Base-by-base conservation (phyloP, 64 coral and sea anemone species). In the Porites lutea region DNA sequence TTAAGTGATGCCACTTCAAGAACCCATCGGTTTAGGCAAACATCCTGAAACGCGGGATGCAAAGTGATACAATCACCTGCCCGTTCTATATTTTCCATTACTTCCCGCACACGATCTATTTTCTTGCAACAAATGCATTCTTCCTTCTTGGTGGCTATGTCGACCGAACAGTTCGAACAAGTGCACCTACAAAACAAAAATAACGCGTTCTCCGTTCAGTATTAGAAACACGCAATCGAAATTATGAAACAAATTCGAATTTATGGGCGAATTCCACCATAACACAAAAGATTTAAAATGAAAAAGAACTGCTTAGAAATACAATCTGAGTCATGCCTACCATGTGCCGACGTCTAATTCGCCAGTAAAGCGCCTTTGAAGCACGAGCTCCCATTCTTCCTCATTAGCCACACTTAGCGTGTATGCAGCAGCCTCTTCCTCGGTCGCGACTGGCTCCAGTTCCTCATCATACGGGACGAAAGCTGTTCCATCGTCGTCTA, bases 361-460 rank as follows among this genome's bases (percentile, higher is more conserved):
- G 43, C 60, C 49, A 62, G 51, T 21, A 66, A 84, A 84, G 43
- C 81, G 81, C 16, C 22, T 65, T 54, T 84, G 18, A 11, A 80
- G 48, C 50, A 53, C 78, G 2, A 13, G 3, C 20, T 80, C 78
- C 60, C 55, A n/a, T 10, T 80, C 78, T 80, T 18, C 45, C 44
- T 84, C 81, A 46, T 64, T 61, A 37, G 60, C 81, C 49, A 43
- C 22, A 6, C 18, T 74, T 57, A 19, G 20, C 18, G 60, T 46
- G 65, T 75, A 88, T 16, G 54, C 51, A 2, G n/a, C 53, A 0
- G 71, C 86, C 20, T 75, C 69, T 57, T 88, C 86, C 20, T 74
- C 86, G 6, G 54, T 88, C n/a, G 86, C 86, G 44, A 88, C 43
- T 47, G 70, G 86, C 54, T 88, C 71, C 27, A 88, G 27, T 61